Evolutionary conservation across 2,888 invertebrate species (phyloP), one percentile per base, ranked within the genome.

Genomic region (Scelioninae gen. 2): DNA sequence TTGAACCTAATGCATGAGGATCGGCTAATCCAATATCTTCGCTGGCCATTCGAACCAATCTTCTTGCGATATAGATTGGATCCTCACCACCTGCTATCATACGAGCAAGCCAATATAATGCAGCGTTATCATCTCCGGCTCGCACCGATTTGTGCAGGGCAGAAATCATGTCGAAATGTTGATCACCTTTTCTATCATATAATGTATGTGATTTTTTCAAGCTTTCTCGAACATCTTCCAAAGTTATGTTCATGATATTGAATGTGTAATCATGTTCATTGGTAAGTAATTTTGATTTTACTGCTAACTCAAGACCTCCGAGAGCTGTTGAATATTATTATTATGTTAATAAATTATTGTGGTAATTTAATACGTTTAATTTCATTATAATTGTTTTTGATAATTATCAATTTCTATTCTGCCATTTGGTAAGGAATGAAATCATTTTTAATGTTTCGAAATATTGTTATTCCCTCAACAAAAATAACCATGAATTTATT

Each of bases 101-200:
- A 71, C 95, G 88, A 1, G 93, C 90, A 1, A 93, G 88, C 94
- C 94, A 95, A 83, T 95, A 95, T 35, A 95, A 85, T 10, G 95
- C 91, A 1, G 94, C 95, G 85, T 92, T 93, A 73, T 91, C 92
- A 83, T 94, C 93, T 13, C 93, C 91, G 0, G 94, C 94, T 77
- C 95, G 88, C 53, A 95, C 91, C 0, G 94, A 93, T 85, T 95
- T 95, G 81, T 94, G 94, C 77, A 95, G 87, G 0, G 95, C 95
- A 0, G 94, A 95, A 78, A 94, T 91, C 35, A 91, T 90, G 83
- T 94, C 93, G 85, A 94, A 95, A 85, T 95, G 94, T 81, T 94
- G 93, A 52, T 95, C 94, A 6, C 95, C 94, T 83, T 90, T 89
- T 61, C 90, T 89, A 82, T 95, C 94, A 84, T 94, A 95, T 33